These are phyloP conservation scores for Paralichthys olivaceus DNA, from an alignment of 2,113 vertebrate genomes.

Conservation along the genomic window DNA sequence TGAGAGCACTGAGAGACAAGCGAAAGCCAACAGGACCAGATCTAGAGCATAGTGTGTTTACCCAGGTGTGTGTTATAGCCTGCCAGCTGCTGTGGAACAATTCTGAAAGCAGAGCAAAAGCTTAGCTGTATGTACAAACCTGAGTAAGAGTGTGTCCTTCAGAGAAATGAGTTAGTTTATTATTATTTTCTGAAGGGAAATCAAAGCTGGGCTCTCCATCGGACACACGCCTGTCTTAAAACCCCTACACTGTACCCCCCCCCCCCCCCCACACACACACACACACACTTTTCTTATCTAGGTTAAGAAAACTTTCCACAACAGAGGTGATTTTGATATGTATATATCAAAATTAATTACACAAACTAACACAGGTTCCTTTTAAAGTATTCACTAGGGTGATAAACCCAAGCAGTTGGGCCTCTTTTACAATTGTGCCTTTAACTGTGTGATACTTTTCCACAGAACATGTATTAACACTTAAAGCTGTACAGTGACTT, in stretches of 20 bases:
- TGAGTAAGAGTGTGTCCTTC: constrained; percentile 61
- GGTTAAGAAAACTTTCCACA: not conserved
- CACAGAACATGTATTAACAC: constrained; percentile 34
- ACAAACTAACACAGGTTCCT: constrained; percentile 1
- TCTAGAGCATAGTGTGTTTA: constrained; percentile 75
- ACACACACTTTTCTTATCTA: constrained; percentile 29
- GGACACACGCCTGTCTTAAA: constrained; percentile 27
- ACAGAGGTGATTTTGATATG: constrained; percentile 32
- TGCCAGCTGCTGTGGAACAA: constrained; percentile 78
- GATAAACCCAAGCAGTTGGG: constrained; percentile 28
- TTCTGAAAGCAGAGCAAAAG: constrained; percentile 76
- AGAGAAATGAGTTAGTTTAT: constrained; percentile 64
- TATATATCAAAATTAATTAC: constrained; percentile 19
- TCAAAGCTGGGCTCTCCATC: constrained; percentile 43
- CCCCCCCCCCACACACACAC: too few relatives aligned
- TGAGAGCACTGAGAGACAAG: constrained; percentile 40
- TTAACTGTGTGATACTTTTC: constrained; percentile 30
- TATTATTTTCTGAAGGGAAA: constrained; percentile 68
- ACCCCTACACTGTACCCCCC: constrained; percentile 27
- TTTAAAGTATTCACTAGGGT: constrained; percentile 34
- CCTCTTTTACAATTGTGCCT: constrained; percentile 1
- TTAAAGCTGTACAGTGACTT: constrained; percentile 31
- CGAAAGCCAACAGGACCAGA: constrained; percentile 55
- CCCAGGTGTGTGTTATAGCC: constrained; percentile 80
- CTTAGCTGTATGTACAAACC: constrained; percentile 73